Conservation (phyloP, 2,113 vertebrate species). For the Colossoma macropomum region DNA sequence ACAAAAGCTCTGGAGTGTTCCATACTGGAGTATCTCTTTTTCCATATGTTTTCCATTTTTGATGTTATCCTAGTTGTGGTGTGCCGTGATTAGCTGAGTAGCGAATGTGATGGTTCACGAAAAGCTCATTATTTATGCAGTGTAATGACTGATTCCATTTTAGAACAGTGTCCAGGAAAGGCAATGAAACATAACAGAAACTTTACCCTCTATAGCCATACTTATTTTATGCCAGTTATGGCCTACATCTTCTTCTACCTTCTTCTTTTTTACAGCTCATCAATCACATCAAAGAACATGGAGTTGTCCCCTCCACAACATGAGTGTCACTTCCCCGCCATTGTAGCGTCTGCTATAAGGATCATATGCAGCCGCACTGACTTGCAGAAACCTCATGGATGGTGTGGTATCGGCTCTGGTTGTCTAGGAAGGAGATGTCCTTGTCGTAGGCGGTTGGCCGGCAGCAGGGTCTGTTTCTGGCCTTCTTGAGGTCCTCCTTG, state of each 20-base stretch:
- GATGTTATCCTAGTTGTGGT: conserved; percentile 3
- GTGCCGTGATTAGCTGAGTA: background rate
- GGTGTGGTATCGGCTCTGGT: conserved; percentile 82
- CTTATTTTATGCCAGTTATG: background rate
- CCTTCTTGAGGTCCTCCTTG: conserved; percentile 64
- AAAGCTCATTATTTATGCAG: background rate
- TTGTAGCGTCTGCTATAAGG: background rate
- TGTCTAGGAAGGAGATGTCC: conserved; percentile 83
- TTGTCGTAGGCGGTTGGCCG: conserved; percentile 84
- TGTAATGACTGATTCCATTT: conserved; percentile 12
- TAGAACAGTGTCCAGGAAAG: background rate
- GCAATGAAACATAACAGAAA: background rate
- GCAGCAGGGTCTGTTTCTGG: conserved; percentile 84
- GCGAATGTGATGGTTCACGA: background rate
- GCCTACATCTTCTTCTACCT: background rate
- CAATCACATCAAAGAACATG: background rate
- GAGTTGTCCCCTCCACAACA: too few species aligned
- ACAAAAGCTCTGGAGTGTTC: background rate
- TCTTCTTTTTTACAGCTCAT: background rate
- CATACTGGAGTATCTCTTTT: background rate
- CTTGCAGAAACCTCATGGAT: conserved; percentile 84
- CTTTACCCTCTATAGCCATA: background rate
- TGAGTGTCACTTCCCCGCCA: background rate
- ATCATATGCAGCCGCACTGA: conserved; percentile 84
- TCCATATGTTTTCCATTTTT: conserved; percentile 1